Conservation (phyloP, 2,797 vertebrate species). For the Dromococcyx pavoninus region DNA sequence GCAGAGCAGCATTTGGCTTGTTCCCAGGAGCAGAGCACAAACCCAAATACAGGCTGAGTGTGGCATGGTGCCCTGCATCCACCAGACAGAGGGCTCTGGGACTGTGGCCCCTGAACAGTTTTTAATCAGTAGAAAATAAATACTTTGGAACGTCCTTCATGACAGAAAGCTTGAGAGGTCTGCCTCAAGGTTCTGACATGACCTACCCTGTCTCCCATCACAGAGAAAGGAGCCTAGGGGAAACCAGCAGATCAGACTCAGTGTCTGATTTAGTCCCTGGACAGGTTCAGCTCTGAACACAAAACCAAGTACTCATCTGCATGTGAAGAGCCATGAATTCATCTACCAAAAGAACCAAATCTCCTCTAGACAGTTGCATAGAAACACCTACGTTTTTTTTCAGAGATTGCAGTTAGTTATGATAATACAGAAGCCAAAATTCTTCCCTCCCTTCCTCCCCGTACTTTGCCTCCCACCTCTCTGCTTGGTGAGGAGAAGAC, state of each 20-base stretch:
- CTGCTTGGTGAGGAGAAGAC: fast-evolving
- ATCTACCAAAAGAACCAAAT: not conserved
- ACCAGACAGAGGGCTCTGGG: not conserved
- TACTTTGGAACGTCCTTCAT: not conserved
- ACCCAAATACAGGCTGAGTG: not conserved
- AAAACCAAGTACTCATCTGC: not conserved
- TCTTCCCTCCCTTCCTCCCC: not conserved
- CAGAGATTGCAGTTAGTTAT: not conserved
- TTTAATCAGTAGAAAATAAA: not conserved
- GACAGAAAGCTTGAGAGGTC: not conserved
- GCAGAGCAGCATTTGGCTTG: not conserved
- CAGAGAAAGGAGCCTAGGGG: not conserved
- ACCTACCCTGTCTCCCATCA: not conserved
- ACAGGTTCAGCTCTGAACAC: not conserved
- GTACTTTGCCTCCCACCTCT: not conserved
- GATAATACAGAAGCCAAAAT: not conserved
- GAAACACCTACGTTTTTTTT: not conserved
- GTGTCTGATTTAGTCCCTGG: not conserved
- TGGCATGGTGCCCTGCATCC: not conserved
- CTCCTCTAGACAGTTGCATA: not conserved
- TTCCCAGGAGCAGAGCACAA: fast-evolving
- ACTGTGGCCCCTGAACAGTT: not conserved
- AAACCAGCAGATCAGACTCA: not conserved
- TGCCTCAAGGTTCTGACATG: not conserved
- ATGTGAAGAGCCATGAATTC: not conserved